Evolutionary conservation across 2,797 vertebrate genomes (phyloP), one percentile per base, ranked within the genome.

Genomic region (Rhinogobio ventralis): DNA sequence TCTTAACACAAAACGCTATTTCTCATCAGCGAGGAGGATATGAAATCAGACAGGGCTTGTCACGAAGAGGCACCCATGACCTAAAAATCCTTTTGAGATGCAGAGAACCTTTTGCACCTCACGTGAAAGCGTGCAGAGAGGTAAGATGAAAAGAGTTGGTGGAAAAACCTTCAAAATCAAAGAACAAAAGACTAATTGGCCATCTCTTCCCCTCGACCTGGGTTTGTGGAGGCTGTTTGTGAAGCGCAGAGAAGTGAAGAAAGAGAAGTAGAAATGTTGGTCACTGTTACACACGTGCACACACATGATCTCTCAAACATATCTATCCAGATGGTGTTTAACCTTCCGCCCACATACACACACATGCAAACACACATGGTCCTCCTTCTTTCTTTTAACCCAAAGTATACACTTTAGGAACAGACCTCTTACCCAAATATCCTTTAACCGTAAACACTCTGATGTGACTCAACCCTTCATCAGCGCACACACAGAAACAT

Each of bases 361-460:
- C n/a, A 42, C 71, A 87, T 23, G 23, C 77, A 82, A 5, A 77
- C 45, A 77, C 67, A 81, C 74, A 73, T 5, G 25, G 19, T 7
- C 72, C 90, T 89, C 80, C 88, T 72, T 89, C 90, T 91, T 89
- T 91, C 82, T 91, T 89, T 89, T 89, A 84, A 89, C 39, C 73
- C 68, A 55, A 81, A 85, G 73, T 17, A 57, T 72, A 74, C 55
- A 66, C 45, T 83, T 20, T 55, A 80, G 64, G 8, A 75, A 78
- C 36, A 62, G 74, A 66, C 77, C 69, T 83, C 73, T 85, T 53
- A 49, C 64, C 53, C 53, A 67, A 80, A 79, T 83, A 84, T 86
- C 45, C 42, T 66, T 64, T 42, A 25, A 68, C 53, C 55, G 20
- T 73, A 75, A 83, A 84, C 77, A 83, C 69, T 55, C 79, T 33